Percentiles rank a stretch among this genome's conserved stretches.
Conservation (phyloP, 2,113 vertebrate species). For the Sus scrofa region DNA sequence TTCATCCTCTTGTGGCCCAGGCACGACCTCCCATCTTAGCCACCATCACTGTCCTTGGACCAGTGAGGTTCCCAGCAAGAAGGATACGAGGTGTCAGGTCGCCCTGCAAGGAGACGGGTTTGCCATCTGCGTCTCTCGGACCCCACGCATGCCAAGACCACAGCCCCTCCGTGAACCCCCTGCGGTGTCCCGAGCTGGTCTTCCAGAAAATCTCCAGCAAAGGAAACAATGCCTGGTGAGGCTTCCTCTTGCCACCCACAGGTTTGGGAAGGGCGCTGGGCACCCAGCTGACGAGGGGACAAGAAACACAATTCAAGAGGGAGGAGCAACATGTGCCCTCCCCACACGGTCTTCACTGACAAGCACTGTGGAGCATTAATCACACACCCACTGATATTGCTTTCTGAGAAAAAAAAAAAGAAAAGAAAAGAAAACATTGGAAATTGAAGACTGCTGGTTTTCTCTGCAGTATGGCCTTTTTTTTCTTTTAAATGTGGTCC, state of each 20-base stretch:
- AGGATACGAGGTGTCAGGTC: background rate
- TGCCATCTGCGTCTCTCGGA: background rate
- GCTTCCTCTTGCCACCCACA: accelerated
- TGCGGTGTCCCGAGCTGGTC: accelerated
- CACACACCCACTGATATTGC: background rate
- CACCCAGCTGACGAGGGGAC: background rate
- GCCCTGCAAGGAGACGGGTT: background rate
- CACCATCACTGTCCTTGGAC: too few relatives aligned
- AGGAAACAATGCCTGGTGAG: accelerated
- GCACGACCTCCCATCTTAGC: too few relatives aligned
- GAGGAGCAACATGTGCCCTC: too few relatives aligned
- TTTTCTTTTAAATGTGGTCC: too few relatives aligned
- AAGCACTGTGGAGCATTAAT: background rate
- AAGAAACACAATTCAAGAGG: background rate
- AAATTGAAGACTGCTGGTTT: background rate
- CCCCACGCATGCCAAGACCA: background rate
- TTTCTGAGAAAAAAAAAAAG: too few relatives aligned
- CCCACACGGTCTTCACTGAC: too few relatives aligned
- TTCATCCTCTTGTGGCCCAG: too few relatives aligned
- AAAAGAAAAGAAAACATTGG: background rate
- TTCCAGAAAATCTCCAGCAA: accelerated
- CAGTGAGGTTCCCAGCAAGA: background rate
- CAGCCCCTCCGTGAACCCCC: background rate
- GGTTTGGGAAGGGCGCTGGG: too few relatives aligned
- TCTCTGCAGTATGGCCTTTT: too few relatives aligned